phyloP scores from a whole-genome alignment of 2,888 invertebrate species.

The Lithophane socia region DNA sequence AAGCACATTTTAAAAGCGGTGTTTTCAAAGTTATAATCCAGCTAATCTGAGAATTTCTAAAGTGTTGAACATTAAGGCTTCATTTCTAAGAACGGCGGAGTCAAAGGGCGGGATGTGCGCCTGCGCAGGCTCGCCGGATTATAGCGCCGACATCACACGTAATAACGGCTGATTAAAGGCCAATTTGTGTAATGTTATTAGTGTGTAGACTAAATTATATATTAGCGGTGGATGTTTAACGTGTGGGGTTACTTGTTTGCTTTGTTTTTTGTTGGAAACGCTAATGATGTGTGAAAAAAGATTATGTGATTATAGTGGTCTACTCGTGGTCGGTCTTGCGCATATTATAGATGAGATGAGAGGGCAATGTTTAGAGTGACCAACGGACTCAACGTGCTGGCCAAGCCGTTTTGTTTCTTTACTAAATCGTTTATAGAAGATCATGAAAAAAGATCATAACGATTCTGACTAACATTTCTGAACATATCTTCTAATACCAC shows the following conservation, averaged over 20 bases:
- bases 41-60: slow-evolving; percentile 49
- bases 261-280: slow-evolving; percentile 36
- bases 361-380: background rate
- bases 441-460: too few species aligned
- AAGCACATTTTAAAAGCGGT: slow-evolving; percentile 21
- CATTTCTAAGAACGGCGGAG: slow-evolving; percentile 65
- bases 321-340: slow-evolving; percentile 1
- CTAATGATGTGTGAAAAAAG: slow-evolving; percentile 48
- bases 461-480: background rate
- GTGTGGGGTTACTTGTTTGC: slow-evolving; percentile 36
- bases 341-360: background rate
- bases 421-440: background rate
- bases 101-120: slow-evolving; percentile 71
- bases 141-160: slow-evolving; percentile 64
- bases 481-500: background rate
- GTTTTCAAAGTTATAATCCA: slow-evolving; percentile 35
- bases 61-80: slow-evolving; percentile 45
- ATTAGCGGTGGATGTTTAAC: slow-evolving; percentile 34
- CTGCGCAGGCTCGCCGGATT: slow-evolving; percentile 62
- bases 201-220: slow-evolving; percentile 59
- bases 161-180: slow-evolving; percentile 69
- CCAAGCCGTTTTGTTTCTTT: background rate
- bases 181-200: slow-evolving; percentile 67
- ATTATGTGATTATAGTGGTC: slow-evolving; percentile 22
- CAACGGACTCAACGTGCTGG: too few species aligned